phyloP scores from a whole-genome alignment of 2,113 vertebrate species.

The Marmota flaviventris region DNA sequence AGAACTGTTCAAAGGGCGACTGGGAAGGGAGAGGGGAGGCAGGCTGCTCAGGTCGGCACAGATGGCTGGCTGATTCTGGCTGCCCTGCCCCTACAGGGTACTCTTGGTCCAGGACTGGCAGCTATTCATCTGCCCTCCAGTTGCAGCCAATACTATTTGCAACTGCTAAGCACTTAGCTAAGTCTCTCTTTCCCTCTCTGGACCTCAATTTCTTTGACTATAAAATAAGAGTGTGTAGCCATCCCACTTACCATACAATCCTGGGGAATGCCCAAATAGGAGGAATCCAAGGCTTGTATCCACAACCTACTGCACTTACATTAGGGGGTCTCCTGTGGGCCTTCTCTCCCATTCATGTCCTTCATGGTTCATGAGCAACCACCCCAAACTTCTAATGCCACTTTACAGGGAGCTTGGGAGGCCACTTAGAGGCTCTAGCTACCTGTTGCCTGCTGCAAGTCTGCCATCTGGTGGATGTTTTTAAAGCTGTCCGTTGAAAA shows the following conservation, averaged over 20 bases:
- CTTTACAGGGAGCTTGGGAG: background rate
- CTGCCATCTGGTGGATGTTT: constrained; percentile 72
- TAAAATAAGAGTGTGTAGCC: background rate
- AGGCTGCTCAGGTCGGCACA: background rate
- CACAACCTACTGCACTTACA: background rate
- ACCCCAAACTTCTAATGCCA: background rate
- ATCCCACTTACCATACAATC: background rate
- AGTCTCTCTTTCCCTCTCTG: background rate
- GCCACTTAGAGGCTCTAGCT: background rate
- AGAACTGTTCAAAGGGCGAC: background rate
- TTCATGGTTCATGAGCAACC: background rate
- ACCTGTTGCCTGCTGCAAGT: constrained; percentile 9
- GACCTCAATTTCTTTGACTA: background rate
- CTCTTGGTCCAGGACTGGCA: background rate
- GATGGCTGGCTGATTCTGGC: background rate
- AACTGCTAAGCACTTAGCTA: background rate
- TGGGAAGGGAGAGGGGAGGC: background rate
- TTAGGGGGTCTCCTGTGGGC: background rate
- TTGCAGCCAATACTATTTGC: background rate
- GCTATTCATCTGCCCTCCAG: background rate
- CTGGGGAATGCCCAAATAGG: background rate
- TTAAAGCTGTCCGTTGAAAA: background rate
- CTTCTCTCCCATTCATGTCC: background rate
- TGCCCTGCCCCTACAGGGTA: background rate
- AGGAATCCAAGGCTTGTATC: background rate